A percentile compares a stretch with the other conserved stretches of the same genome.
Evolutionary conservation across 1,140 invertebrate species (phyloP).

Genomic region (Andricus grossulariae): DNA sequence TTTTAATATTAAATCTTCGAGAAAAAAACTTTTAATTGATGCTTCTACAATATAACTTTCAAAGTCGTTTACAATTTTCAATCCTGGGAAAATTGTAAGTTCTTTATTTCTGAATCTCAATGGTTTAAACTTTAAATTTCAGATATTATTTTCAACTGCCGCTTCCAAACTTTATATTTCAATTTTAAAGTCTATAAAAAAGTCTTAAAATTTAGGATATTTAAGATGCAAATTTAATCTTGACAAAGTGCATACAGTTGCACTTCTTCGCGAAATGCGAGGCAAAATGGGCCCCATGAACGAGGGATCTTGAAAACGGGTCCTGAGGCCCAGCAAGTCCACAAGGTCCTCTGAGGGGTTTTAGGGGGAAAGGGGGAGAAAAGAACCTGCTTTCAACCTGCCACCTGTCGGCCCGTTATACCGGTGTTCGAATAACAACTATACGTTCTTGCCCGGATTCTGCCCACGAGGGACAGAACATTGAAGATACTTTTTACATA

Average conservation of each 20-base stretch:
- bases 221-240: no score
- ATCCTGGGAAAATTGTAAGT: no score
- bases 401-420: constrained; percentile 58
- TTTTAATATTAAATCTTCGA: no score
- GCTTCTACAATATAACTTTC: no score
- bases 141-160: no score
- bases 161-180: no score
- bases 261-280: constrained; percentile 44
- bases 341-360: constrained; percentile 32
- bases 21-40: no score
- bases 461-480: constrained; percentile 46
- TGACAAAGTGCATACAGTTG: constrained; percentile 15
- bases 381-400: constrained; percentile 56
- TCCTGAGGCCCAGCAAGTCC: constrained; percentile 38
- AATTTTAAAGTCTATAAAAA: no score
- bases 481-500: constrained; percentile 21
- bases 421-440: constrained; percentile 55
- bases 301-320: constrained; percentile 47
- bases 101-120: no score
- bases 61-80: no score
- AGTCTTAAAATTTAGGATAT: no score
- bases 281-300: constrained; percentile 40
- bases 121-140: no score
- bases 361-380: constrained; percentile 46
- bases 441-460: constrained; percentile 43